Evolutionary conservation across 2,113 vertebrate genomes (phyloP).

Genomic region (Lepus timidus): DNA sequence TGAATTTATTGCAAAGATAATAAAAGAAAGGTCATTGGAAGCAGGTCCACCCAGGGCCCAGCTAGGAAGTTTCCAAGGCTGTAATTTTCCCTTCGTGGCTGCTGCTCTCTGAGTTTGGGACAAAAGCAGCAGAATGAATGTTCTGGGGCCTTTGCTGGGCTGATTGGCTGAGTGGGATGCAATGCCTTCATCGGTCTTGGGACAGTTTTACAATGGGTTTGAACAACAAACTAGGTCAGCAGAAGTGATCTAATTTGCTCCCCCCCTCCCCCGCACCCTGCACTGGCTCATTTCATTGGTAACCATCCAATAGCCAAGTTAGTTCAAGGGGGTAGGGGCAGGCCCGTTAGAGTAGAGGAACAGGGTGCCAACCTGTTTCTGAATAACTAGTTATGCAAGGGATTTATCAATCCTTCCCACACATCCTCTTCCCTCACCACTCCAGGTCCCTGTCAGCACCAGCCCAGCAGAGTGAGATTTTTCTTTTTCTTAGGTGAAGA

Average conservation of each 20-base stretch:
- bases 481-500: constrained; percentile 52
- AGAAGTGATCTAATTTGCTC: constrained; percentile 35
- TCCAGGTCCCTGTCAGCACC: constrained; percentile 59
- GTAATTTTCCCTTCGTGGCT: neutral
- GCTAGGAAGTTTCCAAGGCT: constrained; percentile 27
- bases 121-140: neutral
- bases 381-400: constrained; percentile 47
- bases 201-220: constrained; percentile 42
- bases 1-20: constrained; percentile 27
- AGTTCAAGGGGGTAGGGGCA: constrained; percentile 19
- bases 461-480: constrained; percentile 66
- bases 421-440: constrained; percentile 61
- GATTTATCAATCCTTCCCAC: constrained; percentile 37
- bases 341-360: accelerated
- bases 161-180: neutral
- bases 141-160: neutral
- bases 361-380: constrained; percentile 18
- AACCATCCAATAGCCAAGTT: constrained; percentile 40
- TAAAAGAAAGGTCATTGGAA: constrained; percentile 32
- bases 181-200: neutral
- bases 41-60: neutral
- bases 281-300: neutral
- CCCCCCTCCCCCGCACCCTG: neutral
- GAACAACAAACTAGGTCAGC: neutral
- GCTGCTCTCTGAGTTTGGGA: neutral